Evolutionary conservation across 2,888 invertebrate genomes (phyloP).

Genomic region (Trachelus tabidus): DNA sequence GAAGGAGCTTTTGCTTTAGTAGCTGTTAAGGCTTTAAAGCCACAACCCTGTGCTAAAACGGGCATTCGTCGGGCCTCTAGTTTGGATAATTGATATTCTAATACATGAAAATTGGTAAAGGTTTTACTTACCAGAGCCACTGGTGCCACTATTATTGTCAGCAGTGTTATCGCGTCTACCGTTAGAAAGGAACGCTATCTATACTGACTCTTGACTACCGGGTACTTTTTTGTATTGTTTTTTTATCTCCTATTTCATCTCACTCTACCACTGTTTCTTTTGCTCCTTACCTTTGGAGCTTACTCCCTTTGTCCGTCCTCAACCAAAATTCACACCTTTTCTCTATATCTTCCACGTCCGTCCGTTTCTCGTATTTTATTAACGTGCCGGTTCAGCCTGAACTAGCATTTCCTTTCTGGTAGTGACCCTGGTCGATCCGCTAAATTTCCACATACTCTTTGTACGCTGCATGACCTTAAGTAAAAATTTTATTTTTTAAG

Average conservation of each 20-base stretch:
- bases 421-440: neutral
- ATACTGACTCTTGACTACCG: neutral
- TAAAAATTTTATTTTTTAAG: neutral
- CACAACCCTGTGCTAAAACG: constrained; percentile 25
- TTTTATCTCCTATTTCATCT: neutral
- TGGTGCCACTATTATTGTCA: neutral
- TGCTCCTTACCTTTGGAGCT: neutral
- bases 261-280: neutral
- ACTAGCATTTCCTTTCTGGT: neutral
- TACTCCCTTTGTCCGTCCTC: neutral
- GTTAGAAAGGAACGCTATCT: neutral
- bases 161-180: neutral
- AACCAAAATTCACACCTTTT: neutral
- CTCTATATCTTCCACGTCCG: neutral
- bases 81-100: constrained; percentile 55
- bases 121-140: neutral
- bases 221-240: neutral
- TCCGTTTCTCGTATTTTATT: neutral
- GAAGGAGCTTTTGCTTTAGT: constrained; percentile 63
- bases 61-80: neutral
- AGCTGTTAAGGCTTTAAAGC: constrained; percentile 64
- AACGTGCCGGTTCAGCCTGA: neutral
- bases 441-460: neutral
- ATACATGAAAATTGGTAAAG: constrained; percentile 30
- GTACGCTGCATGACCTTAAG: neutral